Percentiles rank a stretch among this genome's conserved stretches.
Conservation (phyloP, 2,797 vertebrate species). For the Borostomias antarcticus region DNA sequence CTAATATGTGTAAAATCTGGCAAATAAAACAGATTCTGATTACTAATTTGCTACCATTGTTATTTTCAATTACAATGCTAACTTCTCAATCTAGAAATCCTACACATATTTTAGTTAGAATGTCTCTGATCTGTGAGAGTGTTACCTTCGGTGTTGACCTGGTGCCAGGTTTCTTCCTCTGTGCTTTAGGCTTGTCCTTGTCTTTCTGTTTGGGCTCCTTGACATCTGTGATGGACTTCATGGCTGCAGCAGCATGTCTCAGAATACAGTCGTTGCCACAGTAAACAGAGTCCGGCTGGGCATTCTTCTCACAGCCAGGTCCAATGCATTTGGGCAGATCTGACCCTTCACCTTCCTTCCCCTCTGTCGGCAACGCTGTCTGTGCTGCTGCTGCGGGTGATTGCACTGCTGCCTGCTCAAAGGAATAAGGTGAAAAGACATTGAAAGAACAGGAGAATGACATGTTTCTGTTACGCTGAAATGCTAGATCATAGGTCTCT, state of each 20-base stretch:
- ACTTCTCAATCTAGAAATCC: neutral
- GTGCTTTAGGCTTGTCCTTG: slow-evolving; percentile 80
- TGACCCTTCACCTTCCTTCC: slow-evolving; percentile 62
- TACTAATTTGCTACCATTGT: neutral
- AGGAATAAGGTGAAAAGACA: neutral
- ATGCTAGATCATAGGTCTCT: neutral
- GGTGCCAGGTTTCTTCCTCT: slow-evolving; percentile 75
- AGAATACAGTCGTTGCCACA: slow-evolving; percentile 95
- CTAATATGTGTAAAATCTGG: no score
- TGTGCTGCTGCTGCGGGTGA: slow-evolving; percentile 4
- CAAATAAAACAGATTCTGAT: no score
- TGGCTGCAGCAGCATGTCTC: slow-evolving; percentile 91
- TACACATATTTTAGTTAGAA: neutral
- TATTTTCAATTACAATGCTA: neutral
- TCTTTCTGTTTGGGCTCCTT: slow-evolving; percentile 87
- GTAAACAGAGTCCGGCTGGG: slow-evolving; percentile 94
- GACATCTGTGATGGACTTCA: slow-evolving; percentile 89
- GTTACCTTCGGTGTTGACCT: slow-evolving; percentile 86
- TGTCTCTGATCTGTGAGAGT: neutral
- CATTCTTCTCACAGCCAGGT: slow-evolving; percentile 89
- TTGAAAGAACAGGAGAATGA: neutral
- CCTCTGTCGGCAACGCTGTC: slow-evolving; percentile 36
- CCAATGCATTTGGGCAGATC: slow-evolving; percentile 90
- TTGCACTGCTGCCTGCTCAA: neutral
- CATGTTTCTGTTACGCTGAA: neutral